Base-by-base conservation (phyloP, 2,797 vertebrate species). In the Corythornis leucogaster region DNA sequence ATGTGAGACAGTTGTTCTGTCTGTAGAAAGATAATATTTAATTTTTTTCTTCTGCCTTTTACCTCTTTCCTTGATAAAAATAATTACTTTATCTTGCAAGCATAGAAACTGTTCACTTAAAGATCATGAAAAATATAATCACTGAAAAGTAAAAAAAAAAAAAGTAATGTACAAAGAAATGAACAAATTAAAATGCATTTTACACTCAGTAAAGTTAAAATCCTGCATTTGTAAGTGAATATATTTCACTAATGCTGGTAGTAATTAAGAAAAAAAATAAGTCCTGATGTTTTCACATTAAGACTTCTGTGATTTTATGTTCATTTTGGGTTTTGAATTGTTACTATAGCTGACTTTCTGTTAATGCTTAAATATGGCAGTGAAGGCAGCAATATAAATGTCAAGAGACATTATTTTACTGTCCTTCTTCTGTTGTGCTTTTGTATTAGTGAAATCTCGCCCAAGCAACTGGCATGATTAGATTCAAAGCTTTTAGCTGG, bases 1-100 rank as follows among this genome's bases (percentile, higher is more conserved):
- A 79, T 28, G 54, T 33, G 25, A 84, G 46, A 74, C 30, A 19
- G 38, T 69, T 92, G 30, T 84, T 78, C 88, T 78, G 48, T 33
- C 63, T 89, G 78, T 73, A 55, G 38, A 79, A 70, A 63, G 33
- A 35, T 22, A 54, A 26, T 83, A 80, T 96, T 92, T 80, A 75
- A 69, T 24, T 80, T 89, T 94, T 85, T 82, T 64, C 6, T 45
- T 87, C 64, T 74, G 22, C 43, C 63, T 83, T 91, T 90, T 94
- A 54, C 38, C 25, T 89, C 59, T 91, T 89, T 78, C 26, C 25
- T 69, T 92, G 54, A 81, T 80, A 93, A 90, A 95, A 94, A 90
- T 64, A 91, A 92, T 94, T 77, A 85, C 55, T 67, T 68, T 67
- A 33, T 69, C 78, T 87, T 81, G 51, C 30, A 77, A 84, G 62